These are phyloP conservation scores for Pseudonaja textilis DNA, from an alignment of 2,113 vertebrate genomes.

Conservation along the genomic window DNA sequence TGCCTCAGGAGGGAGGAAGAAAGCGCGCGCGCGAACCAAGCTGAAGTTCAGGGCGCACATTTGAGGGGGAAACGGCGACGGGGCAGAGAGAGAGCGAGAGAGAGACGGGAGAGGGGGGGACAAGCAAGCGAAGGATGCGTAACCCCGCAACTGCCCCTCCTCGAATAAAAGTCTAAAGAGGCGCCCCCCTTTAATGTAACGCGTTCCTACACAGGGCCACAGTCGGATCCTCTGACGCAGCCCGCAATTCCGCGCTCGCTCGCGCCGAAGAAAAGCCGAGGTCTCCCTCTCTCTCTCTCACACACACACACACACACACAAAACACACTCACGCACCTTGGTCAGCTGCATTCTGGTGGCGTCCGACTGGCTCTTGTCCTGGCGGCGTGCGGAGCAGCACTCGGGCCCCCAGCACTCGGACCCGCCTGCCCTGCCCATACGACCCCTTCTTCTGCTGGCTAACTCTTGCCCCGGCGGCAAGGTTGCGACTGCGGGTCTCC, in stretches of 20 bases:
- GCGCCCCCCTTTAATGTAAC: not conserved
- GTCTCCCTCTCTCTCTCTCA: not conserved
- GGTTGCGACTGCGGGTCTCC: not conserved
- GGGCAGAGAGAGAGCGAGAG: rapidly evolving
- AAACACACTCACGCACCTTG: conserved; percentile 15
- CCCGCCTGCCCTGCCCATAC: conserved; percentile 26
- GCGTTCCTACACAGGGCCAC: not conserved
- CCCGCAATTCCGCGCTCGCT: conserved; percentile 16
- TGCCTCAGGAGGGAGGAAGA: not conserved
- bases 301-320: not conserved
- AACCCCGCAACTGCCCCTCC: not conserved
- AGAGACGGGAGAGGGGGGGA: not conserved
- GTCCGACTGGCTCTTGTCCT: not conserved
- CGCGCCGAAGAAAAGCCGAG: not conserved
- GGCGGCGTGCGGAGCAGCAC: conserved; percentile 11
- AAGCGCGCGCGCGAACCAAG: not conserved
- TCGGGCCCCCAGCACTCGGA: conserved; percentile 17
- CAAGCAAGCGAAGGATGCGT: not conserved
- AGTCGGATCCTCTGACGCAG: conserved; percentile 17
- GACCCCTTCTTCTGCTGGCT: not conserved
- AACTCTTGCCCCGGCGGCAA: not conserved
- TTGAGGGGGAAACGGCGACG: not conserved
- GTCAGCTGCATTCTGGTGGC: conserved; percentile 18
- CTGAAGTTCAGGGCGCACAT: not conserved
- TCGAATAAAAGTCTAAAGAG: not conserved